Percentiles rank a stretch among this genome's conserved stretches.
phyloP scores from a whole-genome alignment of 2,113 vertebrate species.

The Pipa parva region DNA sequence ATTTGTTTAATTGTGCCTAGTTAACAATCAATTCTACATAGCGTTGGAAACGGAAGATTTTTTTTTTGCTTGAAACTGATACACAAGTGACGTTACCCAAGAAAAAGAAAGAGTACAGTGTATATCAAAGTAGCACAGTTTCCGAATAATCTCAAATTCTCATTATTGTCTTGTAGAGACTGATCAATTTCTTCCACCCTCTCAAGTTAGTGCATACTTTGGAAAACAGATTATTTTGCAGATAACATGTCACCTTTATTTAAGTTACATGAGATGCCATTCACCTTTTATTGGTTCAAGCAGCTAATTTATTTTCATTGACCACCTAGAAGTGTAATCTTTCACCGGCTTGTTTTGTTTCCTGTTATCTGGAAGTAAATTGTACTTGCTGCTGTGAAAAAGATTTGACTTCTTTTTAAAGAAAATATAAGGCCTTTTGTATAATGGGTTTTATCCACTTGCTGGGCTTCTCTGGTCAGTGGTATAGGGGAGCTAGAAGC shows the following conservation, averaged over 20 bases:
- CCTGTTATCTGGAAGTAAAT: constrained; percentile 39
- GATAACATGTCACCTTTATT: constrained; percentile 63
- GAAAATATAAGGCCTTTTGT: too few relatives aligned
- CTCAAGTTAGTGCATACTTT: constrained; percentile 57
- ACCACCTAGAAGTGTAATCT: constrained; percentile 60
- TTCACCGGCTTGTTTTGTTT: constrained; percentile 60
- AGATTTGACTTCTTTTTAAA: too few relatives aligned
- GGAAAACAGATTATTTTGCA: constrained; percentile 59
- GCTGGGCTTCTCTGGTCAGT: too few relatives aligned
- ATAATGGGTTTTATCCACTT: too few relatives aligned
- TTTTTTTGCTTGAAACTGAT: constrained; percentile 53
- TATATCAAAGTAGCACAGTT: constrained; percentile 58
- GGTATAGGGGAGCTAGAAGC: too few relatives aligned
- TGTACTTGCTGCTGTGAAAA: constrained; percentile 13
- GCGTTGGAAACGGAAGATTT: background rate
- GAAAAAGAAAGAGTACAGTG: constrained; percentile 62
- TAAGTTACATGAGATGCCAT: constrained; percentile 52
- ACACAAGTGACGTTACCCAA: constrained; percentile 61
- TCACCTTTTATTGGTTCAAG: constrained; percentile 57
- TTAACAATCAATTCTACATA: background rate
- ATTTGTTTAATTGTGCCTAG: background rate
- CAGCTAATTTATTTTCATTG: constrained; percentile 69
- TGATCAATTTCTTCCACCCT: constrained; percentile 53
- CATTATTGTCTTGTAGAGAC: constrained; percentile 61
- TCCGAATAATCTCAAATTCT: constrained; percentile 63